These are phyloP conservation scores for Hyposoter dolosus DNA, from an alignment of 2,888 invertebrate species.

Conservation along the genomic window DNA sequence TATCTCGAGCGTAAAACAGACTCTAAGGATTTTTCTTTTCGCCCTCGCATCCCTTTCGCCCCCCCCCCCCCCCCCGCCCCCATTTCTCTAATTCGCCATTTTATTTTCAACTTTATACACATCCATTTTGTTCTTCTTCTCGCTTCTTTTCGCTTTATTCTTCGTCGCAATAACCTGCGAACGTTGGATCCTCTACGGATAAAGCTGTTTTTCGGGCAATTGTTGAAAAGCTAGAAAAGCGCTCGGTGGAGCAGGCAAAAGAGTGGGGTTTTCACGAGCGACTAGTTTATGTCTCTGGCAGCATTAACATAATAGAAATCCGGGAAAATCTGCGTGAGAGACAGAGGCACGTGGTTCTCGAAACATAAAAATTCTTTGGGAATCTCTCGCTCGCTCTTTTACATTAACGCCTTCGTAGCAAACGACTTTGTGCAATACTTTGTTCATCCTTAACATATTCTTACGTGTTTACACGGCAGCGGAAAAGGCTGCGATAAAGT, in stretches of 20 bases:
- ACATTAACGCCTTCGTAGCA: conserved; percentile 63
- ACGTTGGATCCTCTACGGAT: conserved; percentile 15
- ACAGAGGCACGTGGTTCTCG: conserved; percentile 20
- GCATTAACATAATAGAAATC: conserved; percentile 80
- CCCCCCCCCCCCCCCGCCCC: neutral
- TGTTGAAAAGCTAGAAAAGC: conserved; percentile 14
- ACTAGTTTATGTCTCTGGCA: conserved; percentile 74
- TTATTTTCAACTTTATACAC: conserved; percentile 21
- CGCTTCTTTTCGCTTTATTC: neutral
- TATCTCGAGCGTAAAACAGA: conserved; percentile 60
- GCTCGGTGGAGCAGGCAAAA: neutral
- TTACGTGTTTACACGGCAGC: neutral
- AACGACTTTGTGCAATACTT: conserved; percentile 15
- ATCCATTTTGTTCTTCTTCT: neutral
- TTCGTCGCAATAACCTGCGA: neutral
- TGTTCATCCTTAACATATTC: neutral
- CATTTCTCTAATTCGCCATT: conserved; percentile 34
- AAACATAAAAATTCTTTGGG: too few relatives aligned
- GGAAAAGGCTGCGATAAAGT: neutral
- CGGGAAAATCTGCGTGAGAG: conserved; percentile 18
- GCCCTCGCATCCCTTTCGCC: neutral
- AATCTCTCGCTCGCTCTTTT: neutral
- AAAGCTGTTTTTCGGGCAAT: conserved; percentile 37
- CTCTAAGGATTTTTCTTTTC: conserved; percentile 30
- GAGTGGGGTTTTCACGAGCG: conserved; percentile 8